Conservation (phyloP, 1,140 invertebrate genomes). For the Notospermus geniculatus region DNA sequence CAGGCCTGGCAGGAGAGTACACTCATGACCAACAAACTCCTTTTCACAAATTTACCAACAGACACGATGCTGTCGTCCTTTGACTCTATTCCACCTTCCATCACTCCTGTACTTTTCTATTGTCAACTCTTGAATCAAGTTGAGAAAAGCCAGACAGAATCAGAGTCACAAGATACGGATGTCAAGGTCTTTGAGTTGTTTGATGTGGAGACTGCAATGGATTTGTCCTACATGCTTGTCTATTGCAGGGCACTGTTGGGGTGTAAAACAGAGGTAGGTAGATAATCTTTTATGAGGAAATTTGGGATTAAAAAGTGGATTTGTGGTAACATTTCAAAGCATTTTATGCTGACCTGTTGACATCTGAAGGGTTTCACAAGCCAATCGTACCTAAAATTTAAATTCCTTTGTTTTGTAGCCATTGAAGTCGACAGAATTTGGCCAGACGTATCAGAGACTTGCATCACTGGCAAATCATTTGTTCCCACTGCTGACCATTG, state of each 20-base stretch:
- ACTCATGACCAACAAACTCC: not conserved
- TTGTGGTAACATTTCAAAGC: too few relatives aligned
- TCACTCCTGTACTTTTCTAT: not conserved
- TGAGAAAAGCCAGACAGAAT: not conserved
- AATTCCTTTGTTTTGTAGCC: too few relatives aligned
- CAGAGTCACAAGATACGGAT: not conserved
- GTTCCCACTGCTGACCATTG: too few relatives aligned
- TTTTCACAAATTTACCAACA: constrained; percentile 7
- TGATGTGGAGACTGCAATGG: not conserved
- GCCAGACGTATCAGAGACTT: too few relatives aligned
- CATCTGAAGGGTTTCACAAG: too few relatives aligned
- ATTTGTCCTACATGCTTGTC: not conserved
- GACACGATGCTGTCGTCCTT: not conserved
- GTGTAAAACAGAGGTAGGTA: constrained; percentile 7
- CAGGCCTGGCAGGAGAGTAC: not conserved
- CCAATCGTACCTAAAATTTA: too few relatives aligned
- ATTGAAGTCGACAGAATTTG: too few relatives aligned
- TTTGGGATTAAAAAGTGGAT: too few relatives aligned
- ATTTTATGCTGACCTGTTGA: too few relatives aligned
- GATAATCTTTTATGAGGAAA: too few relatives aligned
- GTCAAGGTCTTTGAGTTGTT: too few relatives aligned
- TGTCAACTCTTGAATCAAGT: not conserved
- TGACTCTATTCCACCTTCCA: not conserved
- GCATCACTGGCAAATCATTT: too few relatives aligned
- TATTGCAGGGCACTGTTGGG: constrained; percentile 4